Evolutionary conservation across 2,888 invertebrate genomes (phyloP), one percentile per base, ranked within the genome.

Genomic region (Cataglyphis albicans): DNA sequence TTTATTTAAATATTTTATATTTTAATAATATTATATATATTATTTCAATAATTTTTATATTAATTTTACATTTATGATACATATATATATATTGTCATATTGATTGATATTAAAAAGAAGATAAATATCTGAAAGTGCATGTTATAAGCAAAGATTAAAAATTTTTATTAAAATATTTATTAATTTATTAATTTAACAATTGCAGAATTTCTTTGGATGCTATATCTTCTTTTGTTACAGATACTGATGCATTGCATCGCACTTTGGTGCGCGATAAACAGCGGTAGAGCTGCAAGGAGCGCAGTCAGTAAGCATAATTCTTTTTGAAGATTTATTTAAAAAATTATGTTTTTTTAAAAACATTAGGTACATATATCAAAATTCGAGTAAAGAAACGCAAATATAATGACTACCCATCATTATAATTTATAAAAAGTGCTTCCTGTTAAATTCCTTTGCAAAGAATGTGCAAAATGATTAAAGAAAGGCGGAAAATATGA

Each of bases 231-330:
- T 73, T 48, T 70, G 65, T 86, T 83, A 70, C 87, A 91, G 91
- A 88, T 89, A 84, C 80, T 88, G 68, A 41, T 89, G 52, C 82
- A 82, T 84, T 84, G 86, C 78, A 59, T 88, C 73, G 82, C 81
- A 63, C 76, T 88, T 32, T 87, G 88, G 87, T 87, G 86, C 84
- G 67, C 84, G 18, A 72, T 87, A 74, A 84, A 67, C 21, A 57
- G 80, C 65, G 91, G 83, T 61, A 64, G 82, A 41, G 88, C 92
- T 29, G 92, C 90, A 41, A 88, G 90, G 88, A 73, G 55, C 32
- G 75, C 82, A 82, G 74, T 88, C 84, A 90, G 92, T 92, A 89
- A 91, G 88, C 70, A 80, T 25, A 29, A 59, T 38, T 35, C 29
- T 32, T 44, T 83, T 63, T 15, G 1, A 0, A 52, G 48, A 75